Percentiles rank a stretch among this genome's conserved stretches.
Evolutionary conservation across 2,113 vertebrate species (phyloP).

Genomic region (Colaptes auratus): DNA sequence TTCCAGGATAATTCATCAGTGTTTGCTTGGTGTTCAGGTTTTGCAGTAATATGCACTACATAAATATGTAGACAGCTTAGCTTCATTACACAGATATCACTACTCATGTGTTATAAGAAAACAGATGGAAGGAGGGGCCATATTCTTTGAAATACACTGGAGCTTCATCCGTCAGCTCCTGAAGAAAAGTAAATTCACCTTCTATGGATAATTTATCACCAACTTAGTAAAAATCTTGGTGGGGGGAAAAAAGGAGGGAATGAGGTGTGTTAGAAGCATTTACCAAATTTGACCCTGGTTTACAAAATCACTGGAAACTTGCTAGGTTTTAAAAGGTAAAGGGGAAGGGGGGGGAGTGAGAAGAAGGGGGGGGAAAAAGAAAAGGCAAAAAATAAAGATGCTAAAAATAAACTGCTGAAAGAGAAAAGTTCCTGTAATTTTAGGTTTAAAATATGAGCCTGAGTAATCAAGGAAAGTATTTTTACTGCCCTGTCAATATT

Average conservation of each 20-base stretch:
- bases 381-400: slow-evolving; percentile 63
- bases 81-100: slow-evolving; percentile 16
- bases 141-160: slow-evolving; percentile 17
- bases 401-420: slow-evolving; percentile 81
- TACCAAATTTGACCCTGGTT: slow-evolving; percentile 33
- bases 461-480: slow-evolving; percentile 86
- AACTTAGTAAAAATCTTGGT: not conserved
- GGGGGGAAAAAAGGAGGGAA: not conserved
- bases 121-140: not conserved
- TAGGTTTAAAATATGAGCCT: slow-evolving; percentile 78
- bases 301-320: slow-evolving; percentile 61
- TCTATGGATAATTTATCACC: slow-evolving; percentile 12
- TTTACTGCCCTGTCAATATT: slow-evolving; percentile 86
- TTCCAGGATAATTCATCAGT: slow-evolving; percentile 28
- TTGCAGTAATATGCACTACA: slow-evolving; percentile 29
- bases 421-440: slow-evolving; percentile 83
- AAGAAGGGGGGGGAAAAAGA: not conserved
- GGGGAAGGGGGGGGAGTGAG: not conserved
- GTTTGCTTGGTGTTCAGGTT: slow-evolving; percentile 16
- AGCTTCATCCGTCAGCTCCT: not conserved
- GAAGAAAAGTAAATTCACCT: slow-evolving; percentile 12
- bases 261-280: not conserved
- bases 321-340: slow-evolving; percentile 66
- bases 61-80: slow-evolving; percentile 54
- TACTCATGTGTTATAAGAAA: slow-evolving; percentile 1